Conservation (phyloP, 2,888 invertebrate species). For the Parthenolecanium corni region DNA sequence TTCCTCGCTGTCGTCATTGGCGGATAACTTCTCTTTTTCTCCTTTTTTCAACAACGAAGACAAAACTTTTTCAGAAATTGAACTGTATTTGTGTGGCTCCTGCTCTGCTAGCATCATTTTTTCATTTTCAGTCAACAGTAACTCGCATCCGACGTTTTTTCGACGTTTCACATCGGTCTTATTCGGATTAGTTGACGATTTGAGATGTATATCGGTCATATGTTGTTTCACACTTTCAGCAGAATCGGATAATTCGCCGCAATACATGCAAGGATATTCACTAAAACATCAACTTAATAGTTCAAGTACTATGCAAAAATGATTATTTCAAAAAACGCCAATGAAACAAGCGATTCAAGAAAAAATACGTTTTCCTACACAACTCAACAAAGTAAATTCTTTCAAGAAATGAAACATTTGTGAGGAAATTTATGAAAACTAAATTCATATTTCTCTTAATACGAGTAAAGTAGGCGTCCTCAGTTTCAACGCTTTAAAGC, state of each 20-base stretch:
- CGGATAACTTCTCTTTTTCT: conserved; percentile 37
- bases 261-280: conserved; percentile 23
- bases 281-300: not conserved
- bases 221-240: conserved; percentile 14
- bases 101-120: conserved; percentile 33
- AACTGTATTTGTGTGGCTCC: conserved; percentile 31
- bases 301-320: not conserved
- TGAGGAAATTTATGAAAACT: too few relatives aligned
- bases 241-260: conserved; percentile 19
- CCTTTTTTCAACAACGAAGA: conserved; percentile 34
- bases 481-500: too few relatives aligned
- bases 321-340: too few relatives aligned
- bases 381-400: not conserved
- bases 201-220: conserved; percentile 19
- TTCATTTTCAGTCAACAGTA: conserved; percentile 34
- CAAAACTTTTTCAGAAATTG: conserved; percentile 38
- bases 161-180: not conserved
- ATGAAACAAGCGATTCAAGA: too few relatives aligned
- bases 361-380: not conserved
- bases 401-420: not conserved
- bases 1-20: conserved; percentile 35
- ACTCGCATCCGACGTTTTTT: conserved; percentile 9
- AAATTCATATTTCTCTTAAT: too few relatives aligned
- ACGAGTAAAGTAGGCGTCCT: too few relatives aligned
- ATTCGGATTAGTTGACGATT: conserved; percentile 32